Base-by-base conservation (phyloP, 1,140 invertebrate genomes). In the Macrobrachium rosenbergii region DNA sequence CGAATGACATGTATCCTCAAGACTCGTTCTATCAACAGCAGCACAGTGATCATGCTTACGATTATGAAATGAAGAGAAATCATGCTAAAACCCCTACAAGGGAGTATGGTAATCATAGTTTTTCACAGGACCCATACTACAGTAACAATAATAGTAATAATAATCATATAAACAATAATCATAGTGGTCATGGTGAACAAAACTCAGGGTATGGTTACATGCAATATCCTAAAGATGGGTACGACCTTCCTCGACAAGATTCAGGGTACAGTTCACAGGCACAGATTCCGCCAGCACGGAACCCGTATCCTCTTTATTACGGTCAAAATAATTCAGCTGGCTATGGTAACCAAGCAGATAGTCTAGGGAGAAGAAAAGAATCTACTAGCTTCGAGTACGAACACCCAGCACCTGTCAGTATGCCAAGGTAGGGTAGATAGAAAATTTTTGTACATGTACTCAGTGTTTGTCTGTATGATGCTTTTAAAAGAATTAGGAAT, bases 341-440 rank as follows among this genome's bases (percentile, higher is more conserved):
- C 2, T 87, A 88, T 64, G 64, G 64, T 69, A 85, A 82, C 52
- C 87, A 88, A 59, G 88, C 81, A 52, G 90, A 89, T 64, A 86
- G 86, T 76, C 62, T 88, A 58, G 83, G 82, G n/a, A 45, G 83
- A 83, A 92, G 93, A 88, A 94, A 94, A 91, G 94, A 95, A 90
- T 94, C 94, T 43, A 95, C 95, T 17, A 95, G 94, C 86, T 95
- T 95, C 91, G 95, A 95, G 89, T 93, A 94, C 72, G 94, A 94
- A 89, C 94, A 94, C 83, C 94, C 94, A 79, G 93, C 92, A 91
- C 94, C 93, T 60, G 93, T 93, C 90, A 92, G 92, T 19, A 91
- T 93, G 84, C 90, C 93, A 7, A 92, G 93, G 93, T 93, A 91
- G 59, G 63, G 63, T 72, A n/a, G 45, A 37, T 64, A 28, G 14